These are phyloP conservation scores for Agrotis clavis DNA, from an alignment of 2,888 invertebrate species.

Conservation along the genomic window DNA sequence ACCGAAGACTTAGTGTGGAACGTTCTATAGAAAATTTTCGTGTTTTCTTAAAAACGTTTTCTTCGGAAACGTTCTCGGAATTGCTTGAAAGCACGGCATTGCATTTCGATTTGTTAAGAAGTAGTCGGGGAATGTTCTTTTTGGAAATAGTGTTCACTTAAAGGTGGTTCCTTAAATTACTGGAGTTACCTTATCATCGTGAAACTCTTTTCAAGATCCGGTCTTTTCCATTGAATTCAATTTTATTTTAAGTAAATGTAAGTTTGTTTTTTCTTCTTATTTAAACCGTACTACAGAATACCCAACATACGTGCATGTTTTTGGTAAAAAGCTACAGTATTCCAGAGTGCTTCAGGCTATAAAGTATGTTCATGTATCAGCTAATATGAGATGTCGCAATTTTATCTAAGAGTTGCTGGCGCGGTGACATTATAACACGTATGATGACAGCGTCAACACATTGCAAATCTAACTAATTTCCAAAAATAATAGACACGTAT, in stretches of 20 bases:
- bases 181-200: neutral
- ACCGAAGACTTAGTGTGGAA: conserved; percentile 10
- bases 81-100: conserved; percentile 44
- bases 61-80: conserved; percentile 33
- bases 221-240: neutral
- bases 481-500: too few species aligned
- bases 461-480: too few species aligned
- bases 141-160: conserved; percentile 12
- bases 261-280: too few species aligned
- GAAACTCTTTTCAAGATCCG: neutral
- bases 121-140: conserved; percentile 18
- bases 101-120: conserved; percentile 40
- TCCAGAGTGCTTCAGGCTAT: too few species aligned
- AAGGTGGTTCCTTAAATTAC: neutral
- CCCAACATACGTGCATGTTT: too few species aligned
- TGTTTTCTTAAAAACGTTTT: conserved; percentile 45
- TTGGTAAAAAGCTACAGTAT: too few species aligned
- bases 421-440: too few species aligned
- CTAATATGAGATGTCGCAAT: too few species aligned
- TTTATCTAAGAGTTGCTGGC: too few species aligned
- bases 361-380: too few species aligned
- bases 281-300: too few species aligned
- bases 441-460: too few species aligned
- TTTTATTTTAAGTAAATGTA: neutral
- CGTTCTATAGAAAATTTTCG: conserved; percentile 53